Evolutionary conservation across 1,140 invertebrate species (phyloP).

Genomic region (Drosophila quadrilineata): DNA sequence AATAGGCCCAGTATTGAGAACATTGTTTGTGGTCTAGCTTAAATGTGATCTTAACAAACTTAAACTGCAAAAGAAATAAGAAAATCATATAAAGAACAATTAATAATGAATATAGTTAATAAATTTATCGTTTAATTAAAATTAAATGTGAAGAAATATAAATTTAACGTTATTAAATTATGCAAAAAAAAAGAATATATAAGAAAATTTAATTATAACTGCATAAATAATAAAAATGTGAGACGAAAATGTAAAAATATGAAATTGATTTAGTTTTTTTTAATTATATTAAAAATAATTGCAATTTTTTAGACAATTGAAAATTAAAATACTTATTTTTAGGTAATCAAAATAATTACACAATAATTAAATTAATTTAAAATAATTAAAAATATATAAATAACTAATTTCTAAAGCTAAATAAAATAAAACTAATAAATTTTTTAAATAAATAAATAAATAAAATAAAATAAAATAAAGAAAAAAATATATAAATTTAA

Average conservation of each 20-base stretch:
- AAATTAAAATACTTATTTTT: neutral
- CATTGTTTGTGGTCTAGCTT: constrained; percentile 58
- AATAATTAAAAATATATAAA: too few relatives aligned
- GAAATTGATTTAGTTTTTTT: neutral
- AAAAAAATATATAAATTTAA: neutral
- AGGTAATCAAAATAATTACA: too few relatives aligned
- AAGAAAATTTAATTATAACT: neutral
- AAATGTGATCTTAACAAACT: constrained; percentile 40
- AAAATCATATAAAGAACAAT: neutral
- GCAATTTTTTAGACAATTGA: neutral
- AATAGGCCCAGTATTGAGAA: constrained; percentile 57
- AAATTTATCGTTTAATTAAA: neutral
- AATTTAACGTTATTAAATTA: neutral
- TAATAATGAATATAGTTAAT: neutral
- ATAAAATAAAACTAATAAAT: too few relatives aligned
- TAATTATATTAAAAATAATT: neutral
- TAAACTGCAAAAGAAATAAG: constrained; percentile 50
- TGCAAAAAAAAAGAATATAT: neutral
- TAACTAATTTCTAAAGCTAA: too few relatives aligned
- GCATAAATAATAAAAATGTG: neutral
- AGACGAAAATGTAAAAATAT: neutral
- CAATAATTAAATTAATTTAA: too few relatives aligned
- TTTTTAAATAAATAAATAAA: too few relatives aligned
- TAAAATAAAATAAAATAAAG: neutral
- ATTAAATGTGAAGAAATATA: neutral